phyloP scores from a whole-genome alignment of 1,140 invertebrate genomes.

The Drosophila asahinai region DNA sequence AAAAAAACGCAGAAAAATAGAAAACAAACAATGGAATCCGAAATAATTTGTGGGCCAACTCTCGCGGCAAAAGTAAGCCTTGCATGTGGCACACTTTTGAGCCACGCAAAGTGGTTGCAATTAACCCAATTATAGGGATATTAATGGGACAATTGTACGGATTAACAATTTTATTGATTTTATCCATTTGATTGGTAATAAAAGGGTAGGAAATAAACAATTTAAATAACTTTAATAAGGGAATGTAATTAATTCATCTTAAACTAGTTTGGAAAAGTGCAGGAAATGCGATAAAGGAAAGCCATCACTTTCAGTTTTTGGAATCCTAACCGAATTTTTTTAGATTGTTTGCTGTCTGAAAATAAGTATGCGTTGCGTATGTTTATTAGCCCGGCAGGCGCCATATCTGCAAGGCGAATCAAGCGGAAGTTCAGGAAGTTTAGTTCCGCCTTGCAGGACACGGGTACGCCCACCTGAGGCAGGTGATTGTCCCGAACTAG shows the following conservation, averaged over 20 bases:
- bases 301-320: neutral
- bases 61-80: constrained; percentile 10
- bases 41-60: constrained; percentile 47
- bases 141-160: neutral
- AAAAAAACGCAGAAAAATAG: constrained; percentile 16
- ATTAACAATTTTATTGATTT: constrained; percentile 31
- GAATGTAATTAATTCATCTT: too few species aligned
- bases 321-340: too few species aligned
- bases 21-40: constrained; percentile 33
- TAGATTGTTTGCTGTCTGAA: neutral
- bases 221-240: too few species aligned
- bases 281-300: too few species aligned
- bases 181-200: neutral
- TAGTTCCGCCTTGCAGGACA: constrained; percentile 87
- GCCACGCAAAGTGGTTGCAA: constrained; percentile 17
- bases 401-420: constrained; percentile 87
- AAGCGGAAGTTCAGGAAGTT: constrained; percentile 89
- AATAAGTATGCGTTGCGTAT: constrained; percentile 7
- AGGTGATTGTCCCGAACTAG: constrained; percentile 33
- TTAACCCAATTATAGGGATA: constrained; percentile 30
- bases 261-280: too few species aligned
- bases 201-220: neutral
- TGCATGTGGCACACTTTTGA: constrained; percentile 36
- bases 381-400: constrained; percentile 79
- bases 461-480: constrained; percentile 2